These are phyloP conservation scores for Macquaria australasica DNA, from an alignment of 2,113 vertebrate species.

Conservation along the genomic window DNA sequence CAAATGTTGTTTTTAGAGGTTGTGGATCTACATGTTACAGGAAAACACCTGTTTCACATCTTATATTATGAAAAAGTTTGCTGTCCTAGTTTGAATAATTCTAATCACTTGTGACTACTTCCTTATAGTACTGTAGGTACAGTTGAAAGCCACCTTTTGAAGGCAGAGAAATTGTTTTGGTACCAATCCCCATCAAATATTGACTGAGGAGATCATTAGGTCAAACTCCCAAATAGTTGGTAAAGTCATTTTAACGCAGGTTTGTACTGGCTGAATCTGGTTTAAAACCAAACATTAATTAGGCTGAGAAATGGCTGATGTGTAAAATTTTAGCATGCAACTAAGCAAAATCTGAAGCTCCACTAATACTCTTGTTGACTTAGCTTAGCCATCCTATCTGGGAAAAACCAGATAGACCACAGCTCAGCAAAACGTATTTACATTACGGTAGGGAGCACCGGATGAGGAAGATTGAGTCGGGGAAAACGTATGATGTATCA, in stretches of 20 bases:
- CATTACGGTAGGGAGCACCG: constrained; percentile 57
- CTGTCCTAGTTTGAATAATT: constrained; percentile 9
- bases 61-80: neutral
- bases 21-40: neutral
- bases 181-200: neutral
- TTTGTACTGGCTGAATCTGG: neutral
- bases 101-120: neutral
- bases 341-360: constrained; percentile 44
- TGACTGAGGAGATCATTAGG: neutral
- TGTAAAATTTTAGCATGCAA: constrained; percentile 27
- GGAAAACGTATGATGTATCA: constrained; percentile 68
- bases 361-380: constrained; percentile 48
- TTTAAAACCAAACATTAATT: constrained; percentile 20
- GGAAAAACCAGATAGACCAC: constrained; percentile 49
- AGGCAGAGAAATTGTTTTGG: neutral
- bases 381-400: constrained; percentile 52
- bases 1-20: neutral
- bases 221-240: neutral
- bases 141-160: neutral
- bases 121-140: neutral
- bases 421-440: constrained; percentile 69
- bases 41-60: neutral
- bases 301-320: constrained; percentile 41
- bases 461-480: constrained; percentile 66
- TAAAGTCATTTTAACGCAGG: neutral